Base-by-base conservation (phyloP, 2,797 vertebrate species). In the Synaphobranchus kaupii region DNA sequence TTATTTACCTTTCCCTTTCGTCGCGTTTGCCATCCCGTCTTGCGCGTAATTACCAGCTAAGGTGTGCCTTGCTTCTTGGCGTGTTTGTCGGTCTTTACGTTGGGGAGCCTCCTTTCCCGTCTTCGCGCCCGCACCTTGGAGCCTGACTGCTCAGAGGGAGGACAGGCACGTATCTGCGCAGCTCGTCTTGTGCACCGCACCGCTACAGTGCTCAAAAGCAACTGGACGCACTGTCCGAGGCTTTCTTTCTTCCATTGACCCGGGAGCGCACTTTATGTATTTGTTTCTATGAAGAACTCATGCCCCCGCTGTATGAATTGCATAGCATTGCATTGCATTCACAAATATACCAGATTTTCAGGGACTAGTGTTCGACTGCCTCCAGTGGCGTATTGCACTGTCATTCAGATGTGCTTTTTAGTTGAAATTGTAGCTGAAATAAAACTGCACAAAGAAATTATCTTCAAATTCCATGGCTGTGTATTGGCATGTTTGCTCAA, bases 11-110 rank as follows among this genome's bases (percentile, higher is more conserved):
- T 88, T 96, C 25, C 94, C 94, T 91, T 93, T 89, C 71, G 93
- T 80, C 89, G 95, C 95, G 86, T 94, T 95, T 90, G 96, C 95
- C 96, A 97, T 97, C 84, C 90, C 93, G 94, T 91, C 91, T 90
- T 87, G 89, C 78, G 88, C 81, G 83, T 85, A 89, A 83, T 89
- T 86, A 88, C 88, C 88, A 17, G 85, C 25, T 25, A 56, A 83
- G 63, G 86, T 89, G 83, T 85, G 44, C 25, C 88, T 39, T 87
- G 31, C 22, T 66, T 28, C 22, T 58, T 20, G 15, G 60, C 15
- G 85, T 89, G 83, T 88, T 84, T 87, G 71, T 60, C 31, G 25
- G 83, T 84, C 86, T 92, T 85, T 89, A 78, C 91, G 85, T 86
- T 87, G 84, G 88, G 85, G 88, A 89, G 88, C 89, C 89, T 89